Evolutionary conservation across 2,113 vertebrate species (phyloP), one percentile per base, ranked within the genome.

Genomic region (Megaleporinus macrocephalus): DNA sequence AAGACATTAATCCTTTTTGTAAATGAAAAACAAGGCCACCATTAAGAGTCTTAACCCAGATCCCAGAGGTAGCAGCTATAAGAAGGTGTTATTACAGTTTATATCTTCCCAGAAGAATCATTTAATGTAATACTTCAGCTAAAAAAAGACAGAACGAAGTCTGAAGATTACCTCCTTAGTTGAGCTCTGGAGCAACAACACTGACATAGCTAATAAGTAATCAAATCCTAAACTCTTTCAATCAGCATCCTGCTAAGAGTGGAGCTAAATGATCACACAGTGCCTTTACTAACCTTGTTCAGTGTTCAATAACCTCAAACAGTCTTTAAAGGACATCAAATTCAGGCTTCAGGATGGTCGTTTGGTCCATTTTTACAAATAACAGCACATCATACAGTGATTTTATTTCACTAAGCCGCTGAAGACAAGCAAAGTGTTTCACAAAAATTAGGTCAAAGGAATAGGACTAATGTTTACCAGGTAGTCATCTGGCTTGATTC

Each of bases 401-500:
- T 36, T 22, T 4, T 4, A 59, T 59, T n/a, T 22, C 3, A 2
- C 24, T 59, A 59, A 16, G 51, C 51, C 12, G 2, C 12, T 55
- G 16, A 55, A 18, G 20, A 59, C 10, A 24, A 59, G 10, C 22
- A 59, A 59, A 16, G 22, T 22, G 55, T 55, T 14, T 59, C 26
- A 13, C 41, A 11, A 12, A 81, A 81, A 55, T 26, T 47, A 27
- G 18, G 30, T 61, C 4, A 74, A 14, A 51, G 22, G 61, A 44
- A 4, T 1, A 0, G 20, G 20, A 73, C 5, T 53, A 44, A 44
- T 51, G 13, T 95, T 97, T 95, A 99, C 98, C 97, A 99, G 95
- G 93, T 99, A 99, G 90, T 99, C 98, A 80, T 96, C 98, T 36
- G 98, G 97, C 91, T 98, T 99, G 93, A 99, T 99, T 85, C 97